A percentile compares a stretch with the other conserved stretches of the same genome.
These are phyloP conservation scores for Rhagonycha fulva DNA, from an alignment of 2,888 invertebrate genomes.

Conservation along the genomic window DNA sequence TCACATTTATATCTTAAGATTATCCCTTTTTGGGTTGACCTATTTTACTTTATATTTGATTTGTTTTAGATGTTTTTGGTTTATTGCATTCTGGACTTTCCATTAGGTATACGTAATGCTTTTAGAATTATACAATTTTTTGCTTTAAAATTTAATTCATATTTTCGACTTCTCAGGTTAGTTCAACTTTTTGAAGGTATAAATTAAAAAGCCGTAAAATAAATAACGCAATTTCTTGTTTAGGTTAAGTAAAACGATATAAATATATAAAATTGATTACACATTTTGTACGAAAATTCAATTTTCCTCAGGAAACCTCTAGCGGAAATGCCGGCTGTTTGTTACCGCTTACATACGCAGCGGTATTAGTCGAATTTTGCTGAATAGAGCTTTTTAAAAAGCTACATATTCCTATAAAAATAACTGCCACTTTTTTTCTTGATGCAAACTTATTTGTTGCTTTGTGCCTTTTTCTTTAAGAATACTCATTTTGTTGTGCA, in stretches of 20 bases:
- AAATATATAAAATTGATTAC: constrained; percentile 26
- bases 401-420: constrained; percentile 2
- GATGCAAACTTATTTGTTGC: constrained; percentile 4
- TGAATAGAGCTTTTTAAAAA: constrained; percentile 19
- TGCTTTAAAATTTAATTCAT: neutral
- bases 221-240: neutral
- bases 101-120: neutral
- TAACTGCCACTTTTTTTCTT: neutral
- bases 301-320: constrained; percentile 27
- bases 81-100: neutral
- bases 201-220: neutral
- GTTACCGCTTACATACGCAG: constrained; percentile 26
- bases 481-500: neutral
- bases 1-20: neutral
- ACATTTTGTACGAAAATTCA: constrained; percentile 22
- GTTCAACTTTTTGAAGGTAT: neutral
- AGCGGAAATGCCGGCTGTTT: constrained; percentile 29
- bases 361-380: constrained; percentile 22
- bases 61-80: neutral
- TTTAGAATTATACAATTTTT: neutral
- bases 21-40: neutral
- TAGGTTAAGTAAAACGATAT: constrained; percentile 14
- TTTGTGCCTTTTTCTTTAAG: neutral
- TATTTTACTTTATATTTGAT: neutral
- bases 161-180: neutral